Conservation (phyloP, 2,888 invertebrate species). For the Drosophila nr. perissopoda region DNA sequence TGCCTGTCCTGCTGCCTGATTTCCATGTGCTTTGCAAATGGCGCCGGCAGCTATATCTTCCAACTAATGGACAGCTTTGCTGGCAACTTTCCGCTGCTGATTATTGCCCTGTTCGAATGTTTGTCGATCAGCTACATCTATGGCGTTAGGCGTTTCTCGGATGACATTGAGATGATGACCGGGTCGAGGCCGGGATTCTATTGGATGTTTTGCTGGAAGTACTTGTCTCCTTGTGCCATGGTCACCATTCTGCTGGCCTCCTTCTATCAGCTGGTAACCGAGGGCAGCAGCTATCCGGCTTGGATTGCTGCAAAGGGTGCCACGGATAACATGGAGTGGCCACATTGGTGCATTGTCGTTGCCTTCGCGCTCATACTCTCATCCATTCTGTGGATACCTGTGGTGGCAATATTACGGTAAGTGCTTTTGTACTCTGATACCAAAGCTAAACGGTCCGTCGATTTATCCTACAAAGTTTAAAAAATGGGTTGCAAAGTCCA, state of each 20-base stretch:
- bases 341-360: constrained; percentile 92
- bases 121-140: constrained; percentile 97
- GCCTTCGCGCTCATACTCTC: constrained; percentile 91
- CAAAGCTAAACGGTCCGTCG: background rate
- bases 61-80: constrained; percentile 97
- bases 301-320: constrained; percentile 91
- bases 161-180: constrained; percentile 98
- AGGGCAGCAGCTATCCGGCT: constrained; percentile 93
- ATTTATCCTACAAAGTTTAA: background rate
- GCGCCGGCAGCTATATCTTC: constrained; percentile 97
- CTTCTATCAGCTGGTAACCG: constrained; percentile 91
- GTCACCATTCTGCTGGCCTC: constrained; percentile 93
- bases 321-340: constrained; percentile 93
- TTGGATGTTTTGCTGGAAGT: constrained; percentile 98
- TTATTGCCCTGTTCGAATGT: constrained; percentile 97
- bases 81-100: constrained; percentile 95
- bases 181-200: constrained; percentile 94
- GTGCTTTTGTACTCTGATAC: constrained; percentile 4
- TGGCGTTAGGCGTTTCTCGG: constrained; percentile 95
- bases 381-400: constrained; percentile 95
- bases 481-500: background rate
- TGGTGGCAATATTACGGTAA: constrained; percentile 92
- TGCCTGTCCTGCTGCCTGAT: constrained; percentile 93
- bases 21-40: constrained; percentile 96
- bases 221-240: constrained; percentile 95